A percentile compares a stretch with the other conserved stretches of the same genome.
phyloP scores from a whole-genome alignment of 2,888 invertebrate species.

The Selenia dentaria region DNA sequence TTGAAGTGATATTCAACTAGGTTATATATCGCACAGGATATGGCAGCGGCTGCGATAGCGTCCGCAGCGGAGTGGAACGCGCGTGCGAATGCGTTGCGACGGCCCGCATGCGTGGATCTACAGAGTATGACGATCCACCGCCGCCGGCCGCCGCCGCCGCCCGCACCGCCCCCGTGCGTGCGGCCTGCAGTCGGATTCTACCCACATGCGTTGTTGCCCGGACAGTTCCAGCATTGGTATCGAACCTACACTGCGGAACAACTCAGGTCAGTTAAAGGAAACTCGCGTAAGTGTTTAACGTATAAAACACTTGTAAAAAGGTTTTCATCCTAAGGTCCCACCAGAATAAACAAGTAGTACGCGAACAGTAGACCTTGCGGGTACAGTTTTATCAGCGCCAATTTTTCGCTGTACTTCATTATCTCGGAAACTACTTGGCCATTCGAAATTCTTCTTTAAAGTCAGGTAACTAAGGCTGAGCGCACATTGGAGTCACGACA shows the following conservation, averaged over 20 bases:
- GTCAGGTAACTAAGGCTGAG: too few relatives aligned
- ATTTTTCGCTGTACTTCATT: too few relatives aligned
- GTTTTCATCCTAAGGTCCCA: too few relatives aligned
- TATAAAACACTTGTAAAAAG: too few relatives aligned
- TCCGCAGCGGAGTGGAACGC: slow-evolving; percentile 96
- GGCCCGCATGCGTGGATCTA: slow-evolving; percentile 94
- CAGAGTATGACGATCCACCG: slow-evolving; percentile 95
- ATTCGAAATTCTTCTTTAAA: too few relatives aligned
- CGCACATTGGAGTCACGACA: too few relatives aligned
- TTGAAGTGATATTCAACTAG: too few relatives aligned
- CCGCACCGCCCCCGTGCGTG: slow-evolving; percentile 48
- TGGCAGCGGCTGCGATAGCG: slow-evolving; percentile 92
- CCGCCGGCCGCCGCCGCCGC: slow-evolving; percentile 46
- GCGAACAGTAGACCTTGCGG: too few relatives aligned
- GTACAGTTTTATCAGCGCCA: too few relatives aligned
- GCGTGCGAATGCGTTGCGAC: slow-evolving; percentile 91
- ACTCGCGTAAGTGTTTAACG: neutral
- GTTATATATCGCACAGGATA: slow-evolving; percentile 82
- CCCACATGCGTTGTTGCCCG: slow-evolving; percentile 97
- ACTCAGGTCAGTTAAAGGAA: slow-evolving; percentile 68
- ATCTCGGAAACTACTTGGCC: too few relatives aligned
- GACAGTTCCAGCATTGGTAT: slow-evolving; percentile 97
- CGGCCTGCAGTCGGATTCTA: slow-evolving; percentile 87
- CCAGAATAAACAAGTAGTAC: too few relatives aligned
- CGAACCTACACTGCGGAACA: slow-evolving; percentile 92